Evolutionary conservation across 1,140 invertebrate species (phyloP).

Genomic region (Helicoverpa armigera): DNA sequence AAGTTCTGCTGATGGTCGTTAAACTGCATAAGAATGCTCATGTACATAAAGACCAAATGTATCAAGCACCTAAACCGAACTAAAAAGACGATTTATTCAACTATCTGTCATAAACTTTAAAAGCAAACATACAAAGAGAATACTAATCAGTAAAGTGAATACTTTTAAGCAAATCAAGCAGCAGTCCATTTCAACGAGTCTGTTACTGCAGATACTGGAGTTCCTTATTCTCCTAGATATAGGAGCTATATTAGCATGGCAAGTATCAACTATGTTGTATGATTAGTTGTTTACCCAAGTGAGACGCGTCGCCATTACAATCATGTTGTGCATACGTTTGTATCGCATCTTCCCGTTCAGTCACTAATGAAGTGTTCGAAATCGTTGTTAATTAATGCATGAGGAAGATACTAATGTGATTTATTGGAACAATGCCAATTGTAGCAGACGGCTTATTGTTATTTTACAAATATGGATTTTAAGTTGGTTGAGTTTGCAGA

Average conservation of each 20-base stretch:
- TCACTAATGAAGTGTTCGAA: constrained; percentile 34
- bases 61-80: not conserved
- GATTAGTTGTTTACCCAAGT: constrained; percentile 30
- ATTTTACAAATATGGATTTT: not conserved
- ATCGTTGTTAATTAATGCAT: constrained; percentile 31
- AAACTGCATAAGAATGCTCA: too few species aligned
- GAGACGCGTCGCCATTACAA: constrained; percentile 26
- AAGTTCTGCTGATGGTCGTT: too few species aligned
- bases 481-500: too few species aligned
- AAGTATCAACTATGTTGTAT: not conserved
- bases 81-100: not conserved
- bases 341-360: constrained; percentile 29
- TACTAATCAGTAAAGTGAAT: not conserved
- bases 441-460: not conserved
- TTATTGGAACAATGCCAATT: constrained; percentile 8
- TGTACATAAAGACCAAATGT: too few species aligned
- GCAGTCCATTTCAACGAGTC: constrained; percentile 6
- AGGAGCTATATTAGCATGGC: not conserved
- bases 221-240: not conserved
- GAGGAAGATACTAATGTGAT: constrained; percentile 26
- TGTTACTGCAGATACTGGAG: not conserved
- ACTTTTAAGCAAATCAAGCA: constrained; percentile 33
- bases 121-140: constrained; percentile 1
- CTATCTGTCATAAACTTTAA: not conserved
- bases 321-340: constrained; percentile 18